phyloP scores from a whole-genome alignment of 2,888 invertebrate species.

The Archaeoteleia sp. region DNA sequence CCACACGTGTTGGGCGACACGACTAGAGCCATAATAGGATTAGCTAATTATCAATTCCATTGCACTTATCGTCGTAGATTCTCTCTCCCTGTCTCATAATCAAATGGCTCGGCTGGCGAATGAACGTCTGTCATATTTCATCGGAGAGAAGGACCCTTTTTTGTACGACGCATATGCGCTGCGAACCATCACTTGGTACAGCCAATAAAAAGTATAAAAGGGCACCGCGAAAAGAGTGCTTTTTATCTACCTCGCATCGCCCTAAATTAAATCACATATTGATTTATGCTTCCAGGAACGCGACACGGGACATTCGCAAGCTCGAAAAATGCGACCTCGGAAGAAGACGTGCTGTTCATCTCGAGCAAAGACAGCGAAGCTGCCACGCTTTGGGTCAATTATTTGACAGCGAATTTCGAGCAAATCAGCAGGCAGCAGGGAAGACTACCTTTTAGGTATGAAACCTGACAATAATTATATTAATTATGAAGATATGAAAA shows the following conservation, averaged over 20 bases:
- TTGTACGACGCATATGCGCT: constrained; percentile 37
- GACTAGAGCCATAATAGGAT: too few species aligned
- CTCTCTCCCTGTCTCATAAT: constrained; percentile 18
- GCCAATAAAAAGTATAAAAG: constrained; percentile 37
- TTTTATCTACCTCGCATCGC: constrained; percentile 20
- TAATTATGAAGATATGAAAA: too few species aligned
- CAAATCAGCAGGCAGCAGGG: constrained; percentile 89
- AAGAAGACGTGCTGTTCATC: constrained; percentile 89
- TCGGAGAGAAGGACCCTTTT: constrained; percentile 33
- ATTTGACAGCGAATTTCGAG: constrained; percentile 88
- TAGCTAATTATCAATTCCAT: too few species aligned
- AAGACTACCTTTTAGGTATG: constrained; percentile 85
- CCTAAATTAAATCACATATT: constrained; percentile 31
- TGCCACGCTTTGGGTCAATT: constrained; percentile 87
- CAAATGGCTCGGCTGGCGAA: constrained; percentile 37
- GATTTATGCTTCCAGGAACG: constrained; percentile 60
- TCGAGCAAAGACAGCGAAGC: constrained; percentile 87
- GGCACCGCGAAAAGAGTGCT: too few species aligned
- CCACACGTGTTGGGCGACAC: too few species aligned
- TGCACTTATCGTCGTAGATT: too few species aligned
- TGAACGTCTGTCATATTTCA: constrained; percentile 49
- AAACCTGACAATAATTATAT: too few species aligned
- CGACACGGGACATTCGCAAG: constrained; percentile 56
- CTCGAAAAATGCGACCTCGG: constrained; percentile 68
- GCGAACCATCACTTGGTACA: constrained; percentile 30